Evolutionary conservation across 2,797 vertebrate species (phyloP).

Genomic region (Gorsachius magnificus): DNA sequence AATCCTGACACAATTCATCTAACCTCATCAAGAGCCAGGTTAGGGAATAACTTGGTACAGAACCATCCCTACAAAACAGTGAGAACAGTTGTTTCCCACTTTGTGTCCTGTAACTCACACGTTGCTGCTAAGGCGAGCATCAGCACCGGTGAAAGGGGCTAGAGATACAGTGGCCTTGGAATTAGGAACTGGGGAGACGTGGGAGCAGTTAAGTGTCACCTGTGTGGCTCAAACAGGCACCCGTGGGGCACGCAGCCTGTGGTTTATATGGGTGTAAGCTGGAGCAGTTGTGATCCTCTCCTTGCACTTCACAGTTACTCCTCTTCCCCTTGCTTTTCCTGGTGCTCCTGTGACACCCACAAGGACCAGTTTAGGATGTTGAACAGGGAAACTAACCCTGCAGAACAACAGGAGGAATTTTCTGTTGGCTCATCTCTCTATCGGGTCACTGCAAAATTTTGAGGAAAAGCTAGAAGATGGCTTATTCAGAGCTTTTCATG

Average conservation of each 20-base stretch:
- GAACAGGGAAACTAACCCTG: not conserved
- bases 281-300: not conserved
- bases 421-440: not conserved
- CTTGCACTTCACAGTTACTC: not conserved
- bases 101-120: not conserved
- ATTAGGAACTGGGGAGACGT: not conserved
- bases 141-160: not conserved
- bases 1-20: not conserved
- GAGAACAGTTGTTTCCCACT: not conserved
- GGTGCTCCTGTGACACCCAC: not conserved
- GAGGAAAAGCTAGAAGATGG: not conserved
- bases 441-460: not conserved
- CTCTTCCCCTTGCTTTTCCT: not conserved
- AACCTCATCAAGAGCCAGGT: not conserved
- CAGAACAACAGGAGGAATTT: not conserved
- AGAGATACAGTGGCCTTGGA: not conserved
- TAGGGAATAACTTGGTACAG: not conserved
- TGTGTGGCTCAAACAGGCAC: not conserved
- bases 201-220: not conserved
- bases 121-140: not conserved
- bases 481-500: not conserved
- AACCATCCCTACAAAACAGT: not conserved
- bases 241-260: fast-evolving
- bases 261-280: fast-evolving
- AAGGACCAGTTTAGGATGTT: not conserved